Evolutionary conservation across 1,140 invertebrate genomes (phyloP).

Genomic region (Drosophila guanche): DNA sequence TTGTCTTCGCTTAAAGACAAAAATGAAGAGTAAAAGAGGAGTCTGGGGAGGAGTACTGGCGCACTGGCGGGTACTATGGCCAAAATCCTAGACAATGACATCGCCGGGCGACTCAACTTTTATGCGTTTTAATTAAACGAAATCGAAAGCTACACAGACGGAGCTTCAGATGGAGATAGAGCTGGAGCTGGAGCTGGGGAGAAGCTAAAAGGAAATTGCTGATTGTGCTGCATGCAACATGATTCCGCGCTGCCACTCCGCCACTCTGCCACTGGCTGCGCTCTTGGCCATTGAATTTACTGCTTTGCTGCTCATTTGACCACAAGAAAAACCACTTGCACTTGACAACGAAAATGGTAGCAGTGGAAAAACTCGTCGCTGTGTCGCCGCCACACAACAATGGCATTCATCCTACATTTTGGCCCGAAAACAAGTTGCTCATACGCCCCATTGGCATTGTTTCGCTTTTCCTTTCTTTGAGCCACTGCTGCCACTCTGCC

Average conservation of each 20-base stretch:
- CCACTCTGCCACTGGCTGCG: constrained; percentile 7
- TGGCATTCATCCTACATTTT: constrained; percentile 77
- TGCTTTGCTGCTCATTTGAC: constrained; percentile 58
- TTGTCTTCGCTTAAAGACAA: no score
- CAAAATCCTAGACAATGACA: constrained; percentile 45
- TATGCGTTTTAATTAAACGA: constrained; percentile 80
- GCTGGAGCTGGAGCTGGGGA: constrained; percentile 3
- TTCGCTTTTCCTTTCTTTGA: constrained; percentile 71
- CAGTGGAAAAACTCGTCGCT: constrained; percentile 53
- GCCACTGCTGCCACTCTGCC: constrained; percentile 2
- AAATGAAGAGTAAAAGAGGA: no score
- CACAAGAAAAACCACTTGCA: constrained; percentile 69
- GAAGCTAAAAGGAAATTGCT: constrained; percentile 68
- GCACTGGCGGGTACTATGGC: background rate
- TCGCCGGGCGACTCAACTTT: constrained; percentile 47
- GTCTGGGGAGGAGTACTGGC: constrained; percentile 1
- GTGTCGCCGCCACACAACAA: constrained; percentile 58
- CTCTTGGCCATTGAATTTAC: constrained; percentile 41
- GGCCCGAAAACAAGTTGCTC: constrained; percentile 76
- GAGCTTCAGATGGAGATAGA: constrained; percentile 8
- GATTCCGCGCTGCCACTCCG: constrained; percentile 29
- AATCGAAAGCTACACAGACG: constrained; percentile 63
- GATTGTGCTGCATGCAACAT: constrained; percentile 60
- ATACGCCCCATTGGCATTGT: constrained; percentile 79
- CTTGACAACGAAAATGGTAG: constrained; percentile 76